phyloP scores from a whole-genome alignment of 2,888 invertebrate species.

The Scaptomyza tumidula region DNA sequence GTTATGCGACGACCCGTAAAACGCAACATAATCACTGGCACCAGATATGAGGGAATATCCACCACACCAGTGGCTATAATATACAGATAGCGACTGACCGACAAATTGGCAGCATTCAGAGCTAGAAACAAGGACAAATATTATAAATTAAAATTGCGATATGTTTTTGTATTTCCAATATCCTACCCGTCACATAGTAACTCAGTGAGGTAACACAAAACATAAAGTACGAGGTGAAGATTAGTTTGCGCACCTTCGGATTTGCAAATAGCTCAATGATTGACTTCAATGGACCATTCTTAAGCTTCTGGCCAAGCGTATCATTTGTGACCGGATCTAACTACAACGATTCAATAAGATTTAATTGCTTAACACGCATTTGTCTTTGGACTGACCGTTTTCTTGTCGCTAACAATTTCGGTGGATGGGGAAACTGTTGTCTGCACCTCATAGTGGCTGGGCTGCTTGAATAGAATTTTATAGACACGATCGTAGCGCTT shows the following conservation, averaged over 20 bases:
- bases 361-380: conserved; percentile 8
- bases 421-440: conserved; percentile 41
- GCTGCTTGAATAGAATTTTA: conserved; percentile 82
- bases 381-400: conserved; percentile 65
- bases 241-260: conserved; percentile 80
- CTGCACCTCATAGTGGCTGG: conserved; percentile 79
- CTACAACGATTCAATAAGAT: conserved; percentile 37
- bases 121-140: conserved; percentile 77
- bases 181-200: conserved; percentile 83
- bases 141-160: neutral
- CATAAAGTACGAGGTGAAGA: conserved; percentile 84
- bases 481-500: conserved; percentile 85
- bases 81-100: conserved; percentile 85
- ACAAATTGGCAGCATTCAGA: conserved; percentile 86
- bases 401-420: conserved; percentile 68
- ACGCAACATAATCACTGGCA: conserved; percentile 85
- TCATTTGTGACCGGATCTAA: conserved; percentile 47
- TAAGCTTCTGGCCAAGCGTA: conserved; percentile 72
- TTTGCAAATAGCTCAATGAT: conserved; percentile 81
- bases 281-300: conserved; percentile 82
- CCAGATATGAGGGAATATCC: conserved; percentile 86
- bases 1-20: conserved; percentile 85
- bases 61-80: conserved; percentile 85
- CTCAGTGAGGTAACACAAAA: conserved; percentile 84
- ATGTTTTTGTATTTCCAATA: neutral